phyloP scores from a whole-genome alignment of 64 coral and sea anemone species.

The Pachyseris speciosa region DNA sequence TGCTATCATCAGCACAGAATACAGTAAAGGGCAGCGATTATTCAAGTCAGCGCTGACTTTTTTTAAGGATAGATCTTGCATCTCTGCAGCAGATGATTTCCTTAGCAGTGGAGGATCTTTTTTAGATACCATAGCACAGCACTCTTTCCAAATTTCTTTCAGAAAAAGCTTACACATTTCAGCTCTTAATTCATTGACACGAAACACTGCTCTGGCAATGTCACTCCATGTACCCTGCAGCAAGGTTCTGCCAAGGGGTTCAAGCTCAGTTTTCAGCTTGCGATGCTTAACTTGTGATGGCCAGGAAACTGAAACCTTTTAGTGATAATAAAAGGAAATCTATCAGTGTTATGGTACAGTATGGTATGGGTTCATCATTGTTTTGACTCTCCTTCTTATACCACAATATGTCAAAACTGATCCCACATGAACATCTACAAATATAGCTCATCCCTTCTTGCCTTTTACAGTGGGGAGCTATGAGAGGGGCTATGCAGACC shows the following conservation, averaged over 20 bases:
- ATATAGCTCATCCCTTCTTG: too few relatives aligned
- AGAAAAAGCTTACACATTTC: constrained; percentile 17
- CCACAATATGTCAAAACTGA: too few relatives aligned
- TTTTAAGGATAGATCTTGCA: background rate
- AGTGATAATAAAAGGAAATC: too few relatives aligned
- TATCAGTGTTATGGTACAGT: too few relatives aligned
- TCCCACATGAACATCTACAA: too few relatives aligned
- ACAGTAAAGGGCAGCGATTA: background rate
- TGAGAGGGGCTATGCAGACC: too few relatives aligned
- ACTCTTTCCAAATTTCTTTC: constrained; percentile 22
- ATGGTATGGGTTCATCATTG: too few relatives aligned
- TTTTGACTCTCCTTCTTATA: too few relatives aligned
- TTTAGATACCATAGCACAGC: background rate
- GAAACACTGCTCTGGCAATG: constrained; percentile 26
- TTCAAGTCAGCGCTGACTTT: background rate
- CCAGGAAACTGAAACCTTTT: background rate
- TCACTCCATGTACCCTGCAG: constrained; percentile 3
- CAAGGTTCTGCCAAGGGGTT: background rate
- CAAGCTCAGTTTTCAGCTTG: constrained; percentile 5
- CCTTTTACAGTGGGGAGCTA: too few relatives aligned
- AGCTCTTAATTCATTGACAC: constrained; percentile 24
- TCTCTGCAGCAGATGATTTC: background rate
- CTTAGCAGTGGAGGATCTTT: background rate
- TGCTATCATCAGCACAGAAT: background rate
- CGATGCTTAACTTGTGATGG: constrained; percentile 3